Evolutionary conservation across 2,888 invertebrate species (phyloP), one percentile per base, ranked within the genome.

Genomic region (Phlogophora meticulosa): DNA sequence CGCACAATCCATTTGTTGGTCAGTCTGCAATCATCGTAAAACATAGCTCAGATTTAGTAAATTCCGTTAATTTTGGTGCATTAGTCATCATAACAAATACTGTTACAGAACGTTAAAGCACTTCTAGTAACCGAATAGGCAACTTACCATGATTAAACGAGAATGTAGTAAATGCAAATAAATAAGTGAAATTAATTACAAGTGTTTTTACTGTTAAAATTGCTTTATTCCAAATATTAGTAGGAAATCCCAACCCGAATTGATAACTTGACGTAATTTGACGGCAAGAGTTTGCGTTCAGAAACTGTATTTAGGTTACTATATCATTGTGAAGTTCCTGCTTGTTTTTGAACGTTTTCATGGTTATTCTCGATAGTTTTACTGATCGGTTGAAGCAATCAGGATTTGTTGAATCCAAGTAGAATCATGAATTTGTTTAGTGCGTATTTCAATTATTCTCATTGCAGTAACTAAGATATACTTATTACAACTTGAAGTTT

Each of bases 1-100:
- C 57, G 99, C 99, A 96, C 99, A 99, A 96, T 99, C 99, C 97
- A 99, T 98, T 96, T 99, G 99, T 94, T 98, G 98, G 91, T 99
- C 99, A 91, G 98, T 98, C 98, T 98, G 92, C 69, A 93, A 94
- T 79, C 76, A 74, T 69, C 61, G 71, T 72, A 75, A 85, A 80
- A 82, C 69, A 81, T 65, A 84, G 58, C 76, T 80, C 73, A 86
- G 77, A 84, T 84, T 82, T 75, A 52, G 42, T 72, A 46, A 76
- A 83, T 78, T 81, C 70, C 60, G 84, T 85, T 83, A 83, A 88
- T 87, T 87, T 86, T 84, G 65, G 78, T 81, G 90, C 86, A 94
- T 95, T 95, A 95, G 95, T 95, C 95, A 95, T 94, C 94, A 93
- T 83, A 93, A 91, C 90, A 93, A 91, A 90, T 89, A 87, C 67